Conservation (phyloP, 2,113 vertebrate species). For the Aptenodytes patagonicus region DNA sequence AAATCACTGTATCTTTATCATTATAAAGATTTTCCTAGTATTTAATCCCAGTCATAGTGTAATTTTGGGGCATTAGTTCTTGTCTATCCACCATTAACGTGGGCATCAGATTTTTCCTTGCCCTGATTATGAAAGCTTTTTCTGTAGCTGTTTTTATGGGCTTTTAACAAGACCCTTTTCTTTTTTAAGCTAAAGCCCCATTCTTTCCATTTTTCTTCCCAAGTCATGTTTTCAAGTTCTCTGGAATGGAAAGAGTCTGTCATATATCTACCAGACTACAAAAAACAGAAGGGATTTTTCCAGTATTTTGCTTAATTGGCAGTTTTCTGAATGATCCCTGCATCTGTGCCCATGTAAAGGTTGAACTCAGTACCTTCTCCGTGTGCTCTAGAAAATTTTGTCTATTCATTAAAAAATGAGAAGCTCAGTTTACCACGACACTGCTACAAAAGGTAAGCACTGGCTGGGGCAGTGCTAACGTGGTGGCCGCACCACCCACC, state of each 20-base stretch:
- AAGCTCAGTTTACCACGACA: background rate
- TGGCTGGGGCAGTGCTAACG: background rate
- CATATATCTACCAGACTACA: background rate
- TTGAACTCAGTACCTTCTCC: background rate
- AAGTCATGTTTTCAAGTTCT: background rate
- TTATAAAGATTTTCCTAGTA: background rate
- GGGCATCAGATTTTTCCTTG: background rate
- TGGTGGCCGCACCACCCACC: background rate
- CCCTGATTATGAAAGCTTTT: background rate
- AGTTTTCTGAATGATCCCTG: background rate
- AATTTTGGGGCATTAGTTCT: background rate
- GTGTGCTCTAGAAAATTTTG: background rate
- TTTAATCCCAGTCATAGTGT: background rate
- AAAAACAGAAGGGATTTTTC: background rate
- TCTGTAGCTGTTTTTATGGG: background rate
- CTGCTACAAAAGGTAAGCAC: fast-evolving
- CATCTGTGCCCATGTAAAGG: background rate
- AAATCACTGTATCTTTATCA: background rate
- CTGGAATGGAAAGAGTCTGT: background rate
- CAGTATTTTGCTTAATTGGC: background rate
- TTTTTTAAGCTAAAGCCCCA: background rate
- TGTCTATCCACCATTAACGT: background rate
- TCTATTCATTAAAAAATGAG: background rate
- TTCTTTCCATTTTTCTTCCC: background rate
- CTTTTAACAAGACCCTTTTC: background rate